phyloP scores from a whole-genome alignment of 2,888 invertebrate species.

The Corythucha ciliata region DNA sequence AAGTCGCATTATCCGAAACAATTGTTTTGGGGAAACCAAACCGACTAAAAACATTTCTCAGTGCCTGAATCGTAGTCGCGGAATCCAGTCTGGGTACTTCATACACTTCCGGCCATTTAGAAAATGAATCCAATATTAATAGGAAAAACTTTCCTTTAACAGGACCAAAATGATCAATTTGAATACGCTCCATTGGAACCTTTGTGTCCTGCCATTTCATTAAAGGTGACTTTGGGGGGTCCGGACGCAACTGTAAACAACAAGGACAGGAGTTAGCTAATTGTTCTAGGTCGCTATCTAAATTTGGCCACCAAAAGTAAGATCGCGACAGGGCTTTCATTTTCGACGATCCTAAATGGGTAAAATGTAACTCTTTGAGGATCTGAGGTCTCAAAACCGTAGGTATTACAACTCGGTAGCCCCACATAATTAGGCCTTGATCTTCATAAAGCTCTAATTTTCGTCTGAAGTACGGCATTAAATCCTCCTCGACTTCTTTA shows the following conservation, averaged over 20 bases:
- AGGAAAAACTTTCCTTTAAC: too few relatives aligned
- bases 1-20: too few relatives aligned
- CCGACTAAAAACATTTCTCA: too few relatives aligned
- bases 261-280: constrained; percentile 31
- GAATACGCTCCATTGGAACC: too few relatives aligned
- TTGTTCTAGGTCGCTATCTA: constrained; percentile 35
- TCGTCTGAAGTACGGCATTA: constrained; percentile 14
- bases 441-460: constrained; percentile 19
- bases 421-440: constrained; percentile 29
- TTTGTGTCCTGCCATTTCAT: too few relatives aligned
- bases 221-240: too few relatives aligned
- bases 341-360: constrained; percentile 35
- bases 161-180: too few relatives aligned
- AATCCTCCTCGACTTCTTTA: constrained; percentile 1
- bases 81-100: too few relatives aligned
- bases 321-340: constrained; percentile 34
- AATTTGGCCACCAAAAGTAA: constrained; percentile 35
- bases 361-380: constrained; percentile 33
- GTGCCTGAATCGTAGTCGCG: too few relatives aligned
- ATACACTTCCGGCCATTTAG: too few relatives aligned
- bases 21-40: too few relatives aligned
- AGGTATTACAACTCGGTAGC: constrained; percentile 35
- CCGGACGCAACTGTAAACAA: constrained; percentile 26
- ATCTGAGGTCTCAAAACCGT: constrained; percentile 26
- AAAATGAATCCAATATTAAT: too few relatives aligned